Base-by-base conservation (phyloP, 1,140 invertebrate species). In the Drosophila nikananu region DNA sequence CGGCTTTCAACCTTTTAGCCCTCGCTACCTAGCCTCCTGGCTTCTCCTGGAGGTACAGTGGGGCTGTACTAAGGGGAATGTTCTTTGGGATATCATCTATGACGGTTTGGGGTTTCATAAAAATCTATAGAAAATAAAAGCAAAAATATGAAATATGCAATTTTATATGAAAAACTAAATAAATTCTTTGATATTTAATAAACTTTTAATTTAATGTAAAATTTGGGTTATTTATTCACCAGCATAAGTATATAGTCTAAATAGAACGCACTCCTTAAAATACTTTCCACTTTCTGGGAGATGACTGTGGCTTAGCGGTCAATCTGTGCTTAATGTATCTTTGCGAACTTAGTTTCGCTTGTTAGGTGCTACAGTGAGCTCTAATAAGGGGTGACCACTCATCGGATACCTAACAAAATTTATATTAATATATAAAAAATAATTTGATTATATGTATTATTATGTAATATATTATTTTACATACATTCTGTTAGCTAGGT, bases 321-420 rank as follows among this genome's bases (percentile, higher is more conserved):
- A 62, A 62, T 65, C 63, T 62, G 37, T 41, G 27, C 63, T 62
- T 65, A 65, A 65, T 65, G 58, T 65, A 44, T 44, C 39, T 44
- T 62, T 19, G 27, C 27, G 8, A 62, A 44, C 37, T 62, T 32
- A 12, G 57, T 25, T 63, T 65, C 9, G 21, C 37, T 42, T 4
- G 19, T 41, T 68, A 35, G 23, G 4, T 7, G 21, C 1, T 25
- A 70, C 70, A 58, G 65, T 72, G 9, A 42, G n/a, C n/a, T 10
- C 17, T 10, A 4, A 42, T n/a, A 9, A 9, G 3, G 3, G 17
- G 39, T 4, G 39, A 41, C 17, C 8, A 41, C 7, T 39, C 7
- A 41, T 2, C 2, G 3, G 3, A n/a, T 41, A n/a, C n/a, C 8
- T n/a, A 41, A 7, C n/a, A n/a, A 15, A 8, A 17, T 17, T 17